Conservation (phyloP, 2,797 vertebrate genomes). For the Eulemur mongoz region DNA sequence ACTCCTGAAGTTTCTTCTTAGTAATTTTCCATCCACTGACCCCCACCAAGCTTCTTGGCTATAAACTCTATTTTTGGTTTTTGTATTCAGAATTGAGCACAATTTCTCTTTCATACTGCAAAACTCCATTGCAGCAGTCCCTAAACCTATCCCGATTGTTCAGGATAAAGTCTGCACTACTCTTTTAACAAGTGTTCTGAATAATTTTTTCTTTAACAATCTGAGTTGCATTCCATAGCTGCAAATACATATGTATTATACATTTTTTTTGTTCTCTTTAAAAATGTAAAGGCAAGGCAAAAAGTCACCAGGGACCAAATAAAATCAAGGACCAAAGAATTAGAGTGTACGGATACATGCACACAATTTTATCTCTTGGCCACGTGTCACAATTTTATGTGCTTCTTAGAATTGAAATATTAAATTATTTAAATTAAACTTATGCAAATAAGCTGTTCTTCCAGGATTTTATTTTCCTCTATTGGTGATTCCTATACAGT, state of each 20-base stretch:
- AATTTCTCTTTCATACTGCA: not conserved
- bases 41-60: not conserved
- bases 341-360: not conserved
- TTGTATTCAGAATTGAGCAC: not conserved
- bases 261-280: slow-evolving; percentile 1
- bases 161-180: not conserved
- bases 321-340: slow-evolving; percentile 22
- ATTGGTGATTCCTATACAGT: not conserved
- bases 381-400: not conserved
- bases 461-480: not conserved
- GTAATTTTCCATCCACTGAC: not conserved
- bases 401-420: not conserved
- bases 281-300: slow-evolving; percentile 24
- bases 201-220: not conserved
- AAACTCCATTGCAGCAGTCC: not conserved
- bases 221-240: not conserved
- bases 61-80: not conserved
- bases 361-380: not conserved
- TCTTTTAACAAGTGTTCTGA: not conserved
- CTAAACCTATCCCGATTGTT: not conserved
- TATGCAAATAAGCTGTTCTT: not conserved
- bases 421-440: slow-evolving; percentile 44
- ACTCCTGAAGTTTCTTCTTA: not conserved
- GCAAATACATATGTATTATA: slow-evolving; percentile 41
- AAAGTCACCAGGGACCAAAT: not conserved